A percentile compares a stretch with the other conserved stretches of the same genome.
Conservation (phyloP, 2,888 invertebrate genomes). For the Serrognathus titanus region DNA sequence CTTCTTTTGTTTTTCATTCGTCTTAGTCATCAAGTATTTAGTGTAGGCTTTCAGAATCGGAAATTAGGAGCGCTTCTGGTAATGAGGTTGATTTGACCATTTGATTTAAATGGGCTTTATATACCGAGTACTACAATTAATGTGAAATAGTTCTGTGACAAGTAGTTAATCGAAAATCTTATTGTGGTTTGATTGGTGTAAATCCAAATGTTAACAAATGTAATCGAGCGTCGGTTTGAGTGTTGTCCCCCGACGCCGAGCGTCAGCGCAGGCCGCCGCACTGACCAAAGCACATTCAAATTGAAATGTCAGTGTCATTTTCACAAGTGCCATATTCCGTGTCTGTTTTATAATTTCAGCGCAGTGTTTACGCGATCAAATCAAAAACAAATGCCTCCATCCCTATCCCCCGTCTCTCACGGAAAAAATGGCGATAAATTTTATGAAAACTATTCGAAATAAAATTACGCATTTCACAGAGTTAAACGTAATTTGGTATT, state of each 20-base stretch:
- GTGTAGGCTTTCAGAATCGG: too few species aligned
- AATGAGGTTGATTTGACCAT: too few species aligned
- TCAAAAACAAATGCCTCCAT: neutral
- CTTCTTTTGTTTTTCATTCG: too few species aligned
- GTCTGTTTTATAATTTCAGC: neutral
- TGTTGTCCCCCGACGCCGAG: slow-evolving; percentile 14
- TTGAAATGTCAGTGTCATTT: slow-evolving; percentile 49
- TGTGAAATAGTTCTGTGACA: too few species aligned
- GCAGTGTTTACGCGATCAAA: neutral
- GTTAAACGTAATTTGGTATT: slow-evolving; percentile 44
- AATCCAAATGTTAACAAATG: slow-evolving; percentile 8
- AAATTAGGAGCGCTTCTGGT: too few species aligned
- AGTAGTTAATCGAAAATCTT: slow-evolving; percentile 16
- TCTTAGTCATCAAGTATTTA: too few species aligned
- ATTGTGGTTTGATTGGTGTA: slow-evolving; percentile 3
- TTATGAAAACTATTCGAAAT: slow-evolving; percentile 38
- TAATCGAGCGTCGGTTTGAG: slow-evolving; percentile 16
- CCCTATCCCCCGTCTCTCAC: neutral
- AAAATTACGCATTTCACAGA: slow-evolving; percentile 45
- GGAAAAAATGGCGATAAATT: neutral
- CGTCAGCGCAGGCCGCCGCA: slow-evolving; percentile 8
- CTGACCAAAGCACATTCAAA: slow-evolving; percentile 32
- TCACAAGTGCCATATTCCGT: slow-evolving; percentile 33
- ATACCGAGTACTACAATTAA: too few species aligned
- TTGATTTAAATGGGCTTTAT: too few species aligned